Evolutionary conservation across 2,888 invertebrate species (phyloP).

Genomic region (Pterostichus niger): DNA sequence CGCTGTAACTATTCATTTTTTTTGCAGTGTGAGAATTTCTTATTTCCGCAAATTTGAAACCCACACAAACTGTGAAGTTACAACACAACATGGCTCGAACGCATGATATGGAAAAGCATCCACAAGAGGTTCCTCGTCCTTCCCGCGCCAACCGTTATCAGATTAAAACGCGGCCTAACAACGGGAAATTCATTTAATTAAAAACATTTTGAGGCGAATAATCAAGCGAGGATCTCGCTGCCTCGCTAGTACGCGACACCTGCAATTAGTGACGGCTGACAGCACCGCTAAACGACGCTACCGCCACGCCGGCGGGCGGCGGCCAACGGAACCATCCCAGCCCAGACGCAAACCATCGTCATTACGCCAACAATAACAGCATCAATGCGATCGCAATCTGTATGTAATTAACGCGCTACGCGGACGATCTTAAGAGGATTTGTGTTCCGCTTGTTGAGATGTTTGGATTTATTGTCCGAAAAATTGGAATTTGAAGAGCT

Average conservation of each 20-base stretch:
- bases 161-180: constrained; percentile 56
- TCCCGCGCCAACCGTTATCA: constrained; percentile 49
- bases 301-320: constrained; percentile 48
- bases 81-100: not conserved
- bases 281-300: constrained; percentile 73
- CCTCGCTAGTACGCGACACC: constrained; percentile 74
- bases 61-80: not conserved
- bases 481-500: constrained; percentile 23
- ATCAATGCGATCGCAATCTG: constrained; percentile 42
- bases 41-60: constrained; percentile 23
- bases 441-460: constrained; percentile 27
- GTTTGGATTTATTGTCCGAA: constrained; percentile 52
- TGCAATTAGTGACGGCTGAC: constrained; percentile 76
- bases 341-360: constrained; percentile 53
- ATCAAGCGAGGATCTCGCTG: constrained; percentile 74
- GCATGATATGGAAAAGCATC: constrained; percentile 35
- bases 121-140: constrained; percentile 15
- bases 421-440: constrained; percentile 35
- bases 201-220: constrained; percentile 74
- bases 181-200: constrained; percentile 77
- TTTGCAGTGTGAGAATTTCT: constrained; percentile 27
- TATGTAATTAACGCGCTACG: constrained; percentile 41
- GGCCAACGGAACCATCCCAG: constrained; percentile 37
- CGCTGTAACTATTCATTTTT: not conserved
- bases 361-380: constrained; percentile 64